These are phyloP conservation scores for Hylaea fasciaria DNA, from an alignment of 2,888 invertebrate genomes.

Conservation along the genomic window DNA sequence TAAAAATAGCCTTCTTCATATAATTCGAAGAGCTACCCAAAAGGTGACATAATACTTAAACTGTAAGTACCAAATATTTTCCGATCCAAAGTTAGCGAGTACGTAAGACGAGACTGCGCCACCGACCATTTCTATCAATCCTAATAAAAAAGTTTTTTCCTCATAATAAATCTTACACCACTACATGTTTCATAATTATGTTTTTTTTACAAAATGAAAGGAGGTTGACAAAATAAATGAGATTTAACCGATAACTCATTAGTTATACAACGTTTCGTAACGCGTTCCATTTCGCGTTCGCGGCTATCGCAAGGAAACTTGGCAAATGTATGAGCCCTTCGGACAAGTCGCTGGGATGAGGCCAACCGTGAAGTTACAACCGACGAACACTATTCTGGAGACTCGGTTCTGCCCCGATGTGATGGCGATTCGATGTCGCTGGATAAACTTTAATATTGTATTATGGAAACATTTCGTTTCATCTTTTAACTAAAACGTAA, in stretches of 20 bases:
- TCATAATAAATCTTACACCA: too few species aligned
- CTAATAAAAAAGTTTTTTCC: neutral
- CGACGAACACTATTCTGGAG: constrained; percentile 1
- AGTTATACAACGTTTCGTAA: constrained; percentile 22
- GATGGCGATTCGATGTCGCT: neutral
- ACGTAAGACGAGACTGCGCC: neutral
- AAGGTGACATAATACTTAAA: neutral
- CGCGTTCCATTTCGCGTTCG: constrained; percentile 24
- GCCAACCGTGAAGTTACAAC: constrained; percentile 28
- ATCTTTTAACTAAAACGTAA: too few species aligned
- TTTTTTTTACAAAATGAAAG: neutral
- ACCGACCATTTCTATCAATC: neutral
- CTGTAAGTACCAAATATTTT: neutral
- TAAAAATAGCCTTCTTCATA: too few species aligned
- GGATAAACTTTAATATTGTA: too few species aligned
- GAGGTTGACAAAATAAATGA: constrained; percentile 24
- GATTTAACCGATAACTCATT: constrained; percentile 22
- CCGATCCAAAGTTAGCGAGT: neutral
- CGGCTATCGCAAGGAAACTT: constrained; percentile 29
- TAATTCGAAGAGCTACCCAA: neutral
- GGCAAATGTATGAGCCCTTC: constrained; percentile 37
- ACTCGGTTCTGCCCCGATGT: neutral
- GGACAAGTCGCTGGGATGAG: constrained; percentile 7
- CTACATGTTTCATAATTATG: neutral
- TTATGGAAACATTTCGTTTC: too few species aligned